These are phyloP conservation scores for Acanthosepion pharaonis DNA, from an alignment of 2,888 invertebrate species.

Conservation along the genomic window DNA sequence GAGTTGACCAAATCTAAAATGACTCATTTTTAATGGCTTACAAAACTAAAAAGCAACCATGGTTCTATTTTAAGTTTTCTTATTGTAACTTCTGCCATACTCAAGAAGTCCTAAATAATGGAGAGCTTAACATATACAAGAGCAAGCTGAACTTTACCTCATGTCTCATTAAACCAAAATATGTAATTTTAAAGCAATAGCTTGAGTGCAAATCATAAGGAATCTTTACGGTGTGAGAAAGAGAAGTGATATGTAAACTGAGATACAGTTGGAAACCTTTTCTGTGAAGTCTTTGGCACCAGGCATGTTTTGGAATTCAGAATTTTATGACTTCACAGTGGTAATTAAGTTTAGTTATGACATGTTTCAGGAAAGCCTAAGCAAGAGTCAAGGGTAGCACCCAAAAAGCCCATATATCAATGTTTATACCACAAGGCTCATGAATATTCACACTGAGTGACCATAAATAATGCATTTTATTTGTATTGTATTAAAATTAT, in stretches of 20 bases:
- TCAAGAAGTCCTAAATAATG: no score
- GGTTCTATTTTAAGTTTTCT: no score
- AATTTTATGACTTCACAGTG: background rate
- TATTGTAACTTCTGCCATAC: no score
- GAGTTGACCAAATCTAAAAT: no score
- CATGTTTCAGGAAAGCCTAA: background rate
- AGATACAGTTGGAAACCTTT: background rate
- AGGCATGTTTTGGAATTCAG: background rate
- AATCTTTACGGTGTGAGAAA: background rate
- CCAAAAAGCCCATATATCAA: background rate
- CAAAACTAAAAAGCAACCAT: no score
- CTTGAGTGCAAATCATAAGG: no score
- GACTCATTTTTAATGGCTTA: no score
- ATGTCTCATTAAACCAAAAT: no score
- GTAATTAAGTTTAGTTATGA: background rate
- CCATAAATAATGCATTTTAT: constrained; percentile 7
- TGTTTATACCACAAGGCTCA: background rate
- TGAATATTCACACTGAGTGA: background rate
- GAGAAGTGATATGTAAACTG: background rate
- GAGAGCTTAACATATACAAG: no score
- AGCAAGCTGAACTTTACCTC: no score
- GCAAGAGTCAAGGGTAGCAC: background rate
- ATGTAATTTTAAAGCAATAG: no score
- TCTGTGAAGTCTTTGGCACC: background rate
- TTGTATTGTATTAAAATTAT: constrained; percentile 2